Percentiles rank a stretch among this genome's conserved stretches.
These are phyloP conservation scores for Cataglyphis livida DNA, from an alignment of 2,888 invertebrate species.

Conservation along the genomic window DNA sequence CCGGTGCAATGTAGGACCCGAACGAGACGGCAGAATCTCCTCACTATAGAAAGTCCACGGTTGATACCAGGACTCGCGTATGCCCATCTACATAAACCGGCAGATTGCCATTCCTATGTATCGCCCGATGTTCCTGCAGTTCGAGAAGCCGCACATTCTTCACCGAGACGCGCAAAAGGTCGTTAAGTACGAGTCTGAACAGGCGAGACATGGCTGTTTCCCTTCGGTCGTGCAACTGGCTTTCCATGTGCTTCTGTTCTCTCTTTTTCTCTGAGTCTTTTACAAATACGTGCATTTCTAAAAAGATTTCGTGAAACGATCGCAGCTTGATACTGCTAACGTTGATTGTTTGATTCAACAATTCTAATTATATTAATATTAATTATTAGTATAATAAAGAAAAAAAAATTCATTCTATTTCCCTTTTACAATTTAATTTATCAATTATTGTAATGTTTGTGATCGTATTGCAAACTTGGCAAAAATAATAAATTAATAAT, in stretches of 20 bases:
- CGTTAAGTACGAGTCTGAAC: conserved; percentile 2
- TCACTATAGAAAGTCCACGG: conserved; percentile 38
- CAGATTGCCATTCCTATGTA: conserved; percentile 42
- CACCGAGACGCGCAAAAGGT: conserved; percentile 55
- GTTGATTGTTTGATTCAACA: neutral
- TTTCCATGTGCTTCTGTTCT: neutral
- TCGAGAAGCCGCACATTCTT: conserved; percentile 76
- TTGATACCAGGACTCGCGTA: conserved; percentile 68
- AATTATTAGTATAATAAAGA: neutral
- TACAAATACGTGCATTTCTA: neutral
- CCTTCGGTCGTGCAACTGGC: neutral
- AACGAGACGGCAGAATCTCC: conserved; percentile 64
- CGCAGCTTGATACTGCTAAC: neutral
- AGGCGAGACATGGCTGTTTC: neutral
- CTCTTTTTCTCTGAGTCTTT: neutral
- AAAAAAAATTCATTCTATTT: neutral
- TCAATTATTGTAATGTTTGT: conserved; percentile 1
- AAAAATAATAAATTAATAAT: neutral
- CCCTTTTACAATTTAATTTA: neutral
- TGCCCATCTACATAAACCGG: conserved; percentile 74
- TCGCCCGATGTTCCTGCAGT: conserved; percentile 66
- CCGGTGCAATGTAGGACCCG: conserved; percentile 63
- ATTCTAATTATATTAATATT: neutral
- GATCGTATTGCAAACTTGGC: neutral
- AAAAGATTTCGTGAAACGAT: neutral